Percentiles rank a stretch among this genome's conserved stretches.
phyloP scores from a whole-genome alignment of 2,888 invertebrate species.

The Resseliella maxima region DNA sequence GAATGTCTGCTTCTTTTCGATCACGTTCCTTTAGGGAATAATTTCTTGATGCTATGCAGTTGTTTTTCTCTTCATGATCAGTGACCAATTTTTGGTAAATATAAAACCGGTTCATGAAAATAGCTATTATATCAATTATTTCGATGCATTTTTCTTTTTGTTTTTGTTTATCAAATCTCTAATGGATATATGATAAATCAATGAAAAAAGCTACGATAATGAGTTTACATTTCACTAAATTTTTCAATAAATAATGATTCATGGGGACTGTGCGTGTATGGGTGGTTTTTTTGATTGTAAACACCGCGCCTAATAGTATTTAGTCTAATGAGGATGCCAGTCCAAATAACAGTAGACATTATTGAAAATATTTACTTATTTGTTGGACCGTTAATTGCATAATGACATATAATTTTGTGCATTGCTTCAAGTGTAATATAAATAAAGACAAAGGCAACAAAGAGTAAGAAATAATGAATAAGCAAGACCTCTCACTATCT shows the following conservation, averaged over 20 bases:
- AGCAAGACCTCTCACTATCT: neutral
- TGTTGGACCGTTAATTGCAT: slow-evolving; percentile 41
- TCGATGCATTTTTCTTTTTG: neutral
- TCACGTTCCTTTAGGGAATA: neutral
- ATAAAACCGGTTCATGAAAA: slow-evolving; percentile 14
- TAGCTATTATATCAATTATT: slow-evolving; percentile 16
- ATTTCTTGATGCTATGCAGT: neutral
- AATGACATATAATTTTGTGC: slow-evolving; percentile 31
- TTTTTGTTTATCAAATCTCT: no score
- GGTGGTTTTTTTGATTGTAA: no score
- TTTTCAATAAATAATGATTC: neutral
- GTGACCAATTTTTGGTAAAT: neutral
- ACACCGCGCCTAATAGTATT: no score
- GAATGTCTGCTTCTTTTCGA: slow-evolving; percentile 12
- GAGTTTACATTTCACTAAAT: neutral
- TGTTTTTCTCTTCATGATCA: neutral
- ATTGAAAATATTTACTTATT: slow-evolving; percentile 21
- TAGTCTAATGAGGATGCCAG: neutral
- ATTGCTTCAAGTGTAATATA: neutral
- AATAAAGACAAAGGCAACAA: neutral
- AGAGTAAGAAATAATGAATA: neutral
- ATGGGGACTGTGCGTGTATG: neutral
- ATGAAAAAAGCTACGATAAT: neutral
- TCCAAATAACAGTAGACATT: neutral
- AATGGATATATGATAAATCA: slow-evolving; percentile 25